A percentile compares a stretch with the other conserved stretches of the same genome.
Evolutionary conservation across 2,888 invertebrate genomes (phyloP).

Genomic region (Stomorhina lunata): DNA sequence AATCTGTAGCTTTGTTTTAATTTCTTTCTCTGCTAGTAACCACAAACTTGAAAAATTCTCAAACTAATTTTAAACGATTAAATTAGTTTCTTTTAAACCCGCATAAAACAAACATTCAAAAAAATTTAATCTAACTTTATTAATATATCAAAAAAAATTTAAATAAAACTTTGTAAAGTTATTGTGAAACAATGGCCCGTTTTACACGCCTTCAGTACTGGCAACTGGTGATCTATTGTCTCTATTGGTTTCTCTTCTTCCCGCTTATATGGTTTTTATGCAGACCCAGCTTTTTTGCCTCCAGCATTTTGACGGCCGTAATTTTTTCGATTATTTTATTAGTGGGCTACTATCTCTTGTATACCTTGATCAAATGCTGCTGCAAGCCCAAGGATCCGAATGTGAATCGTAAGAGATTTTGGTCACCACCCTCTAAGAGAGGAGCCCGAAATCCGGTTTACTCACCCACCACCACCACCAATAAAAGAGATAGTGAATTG

Average conservation of each 20-base stretch:
- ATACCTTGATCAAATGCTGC: slow-evolving; percentile 64
- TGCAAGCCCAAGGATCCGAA: slow-evolving; percentile 26
- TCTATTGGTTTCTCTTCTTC: slow-evolving; percentile 70
- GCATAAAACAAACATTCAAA: slow-evolving; percentile 41
- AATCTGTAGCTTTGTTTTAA: too few species aligned
- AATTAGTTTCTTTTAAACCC: slow-evolving; percentile 52
- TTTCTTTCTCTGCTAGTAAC: too few species aligned
- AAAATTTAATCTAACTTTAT: neutral
- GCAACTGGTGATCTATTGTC: slow-evolving; percentile 64
- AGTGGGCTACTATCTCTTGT: slow-evolving; percentile 64
- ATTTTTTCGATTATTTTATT: slow-evolving; percentile 66
- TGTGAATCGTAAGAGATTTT: neutral
- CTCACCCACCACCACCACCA: slow-evolving; percentile 51
- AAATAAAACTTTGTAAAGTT: neutral
- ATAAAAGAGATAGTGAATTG: neutral
- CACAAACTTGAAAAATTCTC: neutral
- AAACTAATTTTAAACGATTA: slow-evolving; percentile 6
- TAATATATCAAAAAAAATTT: neutral
- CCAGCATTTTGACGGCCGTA: slow-evolving; percentile 51
- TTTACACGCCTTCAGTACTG: slow-evolving; percentile 53
- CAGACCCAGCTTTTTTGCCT: slow-evolving; percentile 63
- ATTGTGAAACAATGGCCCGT: slow-evolving; percentile 50
- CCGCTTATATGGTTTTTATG: slow-evolving; percentile 70
- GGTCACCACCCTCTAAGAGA: neutral
- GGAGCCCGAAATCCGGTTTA: slow-evolving; percentile 35